Base-by-base conservation (phyloP, 1,140 invertebrate species). In the Rhyacophila brunnea region DNA sequence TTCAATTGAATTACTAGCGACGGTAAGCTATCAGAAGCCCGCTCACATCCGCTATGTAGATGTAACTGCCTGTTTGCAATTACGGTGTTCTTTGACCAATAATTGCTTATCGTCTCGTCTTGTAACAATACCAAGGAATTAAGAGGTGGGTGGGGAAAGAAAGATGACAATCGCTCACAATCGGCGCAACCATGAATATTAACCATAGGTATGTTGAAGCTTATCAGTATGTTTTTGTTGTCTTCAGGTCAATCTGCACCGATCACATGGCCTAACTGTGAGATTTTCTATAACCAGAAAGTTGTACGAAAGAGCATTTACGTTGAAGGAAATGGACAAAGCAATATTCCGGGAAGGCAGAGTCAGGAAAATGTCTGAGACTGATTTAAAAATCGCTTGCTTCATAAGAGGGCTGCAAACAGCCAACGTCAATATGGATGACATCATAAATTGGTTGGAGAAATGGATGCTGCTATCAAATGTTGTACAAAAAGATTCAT, bases 331-430 rank as follows among this genome's bases (percentile, higher is more conserved):
- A 71, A 89, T 92, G 84, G 92, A 95, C 72, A 72, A 79, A 56
- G 90, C 90, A 1, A 91, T 94, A 50, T 65, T 80, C 11, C 80
- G 83, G 51, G 91, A 93, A 77, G 91, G 90, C n/a, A 86, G 89
- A 42, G 77, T 85, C 0, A 79, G 78, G 34, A 79, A 74, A 53
- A 70, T 91, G 66, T 73, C 77, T 6, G 71, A 73, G 18, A 85
- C 89, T 23, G 81, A 86, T 1, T 68, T 95, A 48, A 78, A 83
- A 69, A 78, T 82, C 69, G 87, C 91, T 66, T 85, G 84, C 70
- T 77, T 70, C 48, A 76, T 84, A 23, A 75, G 84, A 62, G 84
- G 84, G 7, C 71, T 95, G 14, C 91, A 93, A 77, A 86, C 90
- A n/a, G 78, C 80, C 28, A 87, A 87, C 62, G 79, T 93, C 69